Evolutionary conservation across 2,888 invertebrate species (phyloP).

Genomic region (Nomada ferruginata): DNA sequence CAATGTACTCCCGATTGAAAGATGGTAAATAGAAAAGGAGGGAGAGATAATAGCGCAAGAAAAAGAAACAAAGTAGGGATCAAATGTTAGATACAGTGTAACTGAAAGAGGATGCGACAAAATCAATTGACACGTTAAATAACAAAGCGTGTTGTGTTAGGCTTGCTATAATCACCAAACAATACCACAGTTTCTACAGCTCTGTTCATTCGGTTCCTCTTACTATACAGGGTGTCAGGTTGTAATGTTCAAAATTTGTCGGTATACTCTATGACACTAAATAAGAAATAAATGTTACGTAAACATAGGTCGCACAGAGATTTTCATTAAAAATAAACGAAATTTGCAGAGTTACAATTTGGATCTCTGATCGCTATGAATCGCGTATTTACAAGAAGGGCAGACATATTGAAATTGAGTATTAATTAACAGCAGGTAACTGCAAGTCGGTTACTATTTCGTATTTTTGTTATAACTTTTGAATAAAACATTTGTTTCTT

Average conservation of each 20-base stretch:
- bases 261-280: background rate
- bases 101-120: constrained; percentile 76
- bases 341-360: too few species aligned
- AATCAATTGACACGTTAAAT: constrained; percentile 83
- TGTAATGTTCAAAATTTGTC: background rate
- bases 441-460: too few species aligned
- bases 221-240: background rate
- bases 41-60: constrained; percentile 13
- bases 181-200: constrained; percentile 68
- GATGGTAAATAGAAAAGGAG: constrained; percentile 1
- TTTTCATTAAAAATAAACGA: background rate
- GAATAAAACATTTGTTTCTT: too few species aligned
- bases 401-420: too few species aligned
- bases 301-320: background rate
- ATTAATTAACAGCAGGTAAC: too few species aligned
- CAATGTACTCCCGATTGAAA: constrained; percentile 69
- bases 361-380: too few species aligned
- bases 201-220: constrained; percentile 63
- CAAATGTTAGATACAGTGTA: constrained; percentile 28
- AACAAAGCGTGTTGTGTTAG: constrained; percentile 82
- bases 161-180: constrained; percentile 83
- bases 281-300: background rate
- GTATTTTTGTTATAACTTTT: too few species aligned
- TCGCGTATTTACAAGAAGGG: too few species aligned
- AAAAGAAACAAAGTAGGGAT: constrained; percentile 32